A percentile compares a stretch with the other conserved stretches of the same genome.
Evolutionary conservation across 2,113 vertebrate genomes (phyloP).

Genomic region (Actenoides lindsayi): DNA sequence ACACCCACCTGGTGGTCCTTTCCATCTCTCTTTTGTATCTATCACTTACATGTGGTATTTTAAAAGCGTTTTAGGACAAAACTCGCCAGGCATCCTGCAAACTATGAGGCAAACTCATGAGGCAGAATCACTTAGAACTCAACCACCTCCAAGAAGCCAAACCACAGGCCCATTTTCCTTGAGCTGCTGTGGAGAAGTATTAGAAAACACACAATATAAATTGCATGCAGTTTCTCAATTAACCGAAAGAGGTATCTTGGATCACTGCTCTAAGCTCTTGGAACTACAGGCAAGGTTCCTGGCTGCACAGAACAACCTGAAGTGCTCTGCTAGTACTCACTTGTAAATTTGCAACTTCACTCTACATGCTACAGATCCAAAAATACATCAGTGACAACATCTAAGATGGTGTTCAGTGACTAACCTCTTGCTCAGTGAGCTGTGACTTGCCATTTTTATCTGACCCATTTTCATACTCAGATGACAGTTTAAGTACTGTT

Average conservation of each 20-base stretch:
- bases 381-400: background rate
- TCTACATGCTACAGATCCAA: background rate
- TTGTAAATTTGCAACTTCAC: background rate
- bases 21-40: background rate
- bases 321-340: background rate
- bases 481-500: slow-evolving; percentile 6
- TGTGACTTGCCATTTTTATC: background rate
- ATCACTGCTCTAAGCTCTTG: background rate
- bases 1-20: background rate
- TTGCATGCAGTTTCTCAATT: background rate
- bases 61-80: background rate
- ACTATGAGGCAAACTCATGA: background rate
- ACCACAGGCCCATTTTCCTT: background rate
- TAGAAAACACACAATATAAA: background rate
- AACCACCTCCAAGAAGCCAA: background rate
- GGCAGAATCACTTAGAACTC: background rate
- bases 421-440: background rate
- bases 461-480: slow-evolving; percentile 3
- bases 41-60: background rate
- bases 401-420: background rate
- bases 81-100: background rate
- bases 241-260: background rate
- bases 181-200: background rate
- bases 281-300: background rate
- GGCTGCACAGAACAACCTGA: background rate